Base-by-base conservation (phyloP, 2,888 invertebrate species). In the Desoria tigrina region DNA sequence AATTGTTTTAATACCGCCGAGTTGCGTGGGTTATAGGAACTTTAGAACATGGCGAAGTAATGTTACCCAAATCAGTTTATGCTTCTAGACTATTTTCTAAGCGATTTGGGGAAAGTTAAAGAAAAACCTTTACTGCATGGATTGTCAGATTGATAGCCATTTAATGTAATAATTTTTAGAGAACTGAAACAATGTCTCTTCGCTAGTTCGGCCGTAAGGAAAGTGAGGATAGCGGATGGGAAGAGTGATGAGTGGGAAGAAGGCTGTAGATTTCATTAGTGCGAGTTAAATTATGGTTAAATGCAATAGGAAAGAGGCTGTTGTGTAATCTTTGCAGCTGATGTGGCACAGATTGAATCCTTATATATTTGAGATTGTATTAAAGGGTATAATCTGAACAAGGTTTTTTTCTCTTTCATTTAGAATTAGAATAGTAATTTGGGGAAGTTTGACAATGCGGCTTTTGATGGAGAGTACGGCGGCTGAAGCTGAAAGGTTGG, bases 361-460 rank as follows among this genome's bases (percentile, higher is more conserved):
- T 14, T 26, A 51, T 23, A 24, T 23, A 16, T 49, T 18, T n/a
- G 45, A 9, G 45, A 45, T 18, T 21, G 9, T 51, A 23, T 6
- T 7, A 21, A 51, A 16, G 23, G 21, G 51, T 24, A 26, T 24
- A 51, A 51, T 21, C 24, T 24, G 51, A 51, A 26, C 24, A 26
- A 24, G 51, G 14, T 51, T 51, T 51, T 51, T 51, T n/a, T n/a
- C 24, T 57, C 42, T n/a, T 23, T 57, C n/a, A 57, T 57, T 57
- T 57, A 28, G 57, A 57, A 57, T 57, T 57, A 57, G 57, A 57
- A 57, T 57, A 57, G 57, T 57, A 57, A 57, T 57, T 57, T 57
- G 57, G 57, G 57, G 51, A 42, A 57, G 57, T 57, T 57, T 57
- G 57, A 57, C 57, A 57, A 57, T 57, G 42, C 57, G 42, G 57